Conservation (phyloP, 2,888 invertebrate genomes). For the Brachyptera risi region DNA sequence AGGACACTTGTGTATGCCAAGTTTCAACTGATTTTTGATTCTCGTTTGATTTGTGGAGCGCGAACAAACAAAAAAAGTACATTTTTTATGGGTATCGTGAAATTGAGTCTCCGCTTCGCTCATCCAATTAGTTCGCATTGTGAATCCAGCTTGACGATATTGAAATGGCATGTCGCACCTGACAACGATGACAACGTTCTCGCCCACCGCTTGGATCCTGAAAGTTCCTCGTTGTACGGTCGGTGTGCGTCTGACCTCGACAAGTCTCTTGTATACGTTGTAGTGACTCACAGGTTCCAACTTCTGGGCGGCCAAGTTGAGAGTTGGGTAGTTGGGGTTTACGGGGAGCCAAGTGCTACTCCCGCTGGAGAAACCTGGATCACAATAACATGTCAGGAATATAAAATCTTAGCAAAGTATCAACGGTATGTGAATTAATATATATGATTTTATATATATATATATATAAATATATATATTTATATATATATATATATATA, state of each 20-base stretch:
- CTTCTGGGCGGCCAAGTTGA: constrained; percentile 57
- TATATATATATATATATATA: no score
- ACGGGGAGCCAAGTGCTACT: constrained; percentile 63
- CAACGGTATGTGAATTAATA: no score
- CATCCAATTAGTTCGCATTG: not conserved
- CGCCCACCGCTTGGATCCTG: constrained; percentile 40
- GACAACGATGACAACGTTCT: not conserved
- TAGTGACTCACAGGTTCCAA: constrained; percentile 49
- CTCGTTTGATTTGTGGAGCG: no score
- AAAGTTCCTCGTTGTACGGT: constrained; percentile 46
- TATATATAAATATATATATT: no score
- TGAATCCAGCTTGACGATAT: not conserved
- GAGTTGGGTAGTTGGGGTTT: constrained; percentile 53
- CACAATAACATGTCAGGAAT: no score
- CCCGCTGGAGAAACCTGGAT: constrained; percentile 53
- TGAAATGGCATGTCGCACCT: not conserved
- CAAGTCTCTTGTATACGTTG: constrained; percentile 55
- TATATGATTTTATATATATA: no score
- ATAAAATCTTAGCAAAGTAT: no score
- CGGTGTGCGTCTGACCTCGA: constrained; percentile 47
- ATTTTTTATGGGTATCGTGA: not conserved
- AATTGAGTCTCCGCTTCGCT: not conserved
- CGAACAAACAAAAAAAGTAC: not conserved
- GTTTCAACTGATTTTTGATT: no score
- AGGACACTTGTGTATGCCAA: no score